phyloP scores from a whole-genome alignment of 2,888 invertebrate genomes.

The Penaeus monodon region DNA sequence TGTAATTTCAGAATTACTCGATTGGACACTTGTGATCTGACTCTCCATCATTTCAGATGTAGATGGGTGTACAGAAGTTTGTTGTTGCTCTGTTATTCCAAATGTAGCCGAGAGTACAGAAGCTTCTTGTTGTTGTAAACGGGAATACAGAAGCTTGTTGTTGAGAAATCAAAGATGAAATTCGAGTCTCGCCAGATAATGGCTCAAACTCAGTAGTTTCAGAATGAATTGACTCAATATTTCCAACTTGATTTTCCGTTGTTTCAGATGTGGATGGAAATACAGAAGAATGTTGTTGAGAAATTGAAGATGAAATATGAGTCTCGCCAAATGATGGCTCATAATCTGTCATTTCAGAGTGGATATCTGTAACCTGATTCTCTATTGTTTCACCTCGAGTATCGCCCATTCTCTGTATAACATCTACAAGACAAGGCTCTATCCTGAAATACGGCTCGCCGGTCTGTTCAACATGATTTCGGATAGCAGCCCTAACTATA shows the following conservation, averaged over 20 bases:
- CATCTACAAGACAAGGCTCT: conserved; percentile 60
- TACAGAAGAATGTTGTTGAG: no score
- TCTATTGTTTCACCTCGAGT: conserved; percentile 30
- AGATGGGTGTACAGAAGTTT: neutral
- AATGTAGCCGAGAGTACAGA: neutral
- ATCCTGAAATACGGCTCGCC: no score
- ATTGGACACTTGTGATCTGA: neutral
- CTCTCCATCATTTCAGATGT: neutral
- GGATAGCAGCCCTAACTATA: conserved; percentile 62
- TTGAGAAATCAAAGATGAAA: neutral
- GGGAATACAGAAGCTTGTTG: neutral
- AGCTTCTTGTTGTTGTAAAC: no score
- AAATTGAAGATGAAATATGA: no score
- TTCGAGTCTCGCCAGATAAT: neutral
- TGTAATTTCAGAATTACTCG: neutral
- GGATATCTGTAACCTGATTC: no score
- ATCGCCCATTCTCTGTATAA: conserved; percentile 45
- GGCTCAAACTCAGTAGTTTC: neutral
- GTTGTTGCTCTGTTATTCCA: neutral
- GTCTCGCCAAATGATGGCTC: no score
- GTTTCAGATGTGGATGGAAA: no score
- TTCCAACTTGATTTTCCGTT: no score
- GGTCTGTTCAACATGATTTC: conserved; percentile 57
- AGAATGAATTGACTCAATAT: conserved; percentile 28
- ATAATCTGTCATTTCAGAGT: no score